Evolutionary conservation across 2,113 vertebrate species (phyloP).

Genomic region (Upupa epops): DNA sequence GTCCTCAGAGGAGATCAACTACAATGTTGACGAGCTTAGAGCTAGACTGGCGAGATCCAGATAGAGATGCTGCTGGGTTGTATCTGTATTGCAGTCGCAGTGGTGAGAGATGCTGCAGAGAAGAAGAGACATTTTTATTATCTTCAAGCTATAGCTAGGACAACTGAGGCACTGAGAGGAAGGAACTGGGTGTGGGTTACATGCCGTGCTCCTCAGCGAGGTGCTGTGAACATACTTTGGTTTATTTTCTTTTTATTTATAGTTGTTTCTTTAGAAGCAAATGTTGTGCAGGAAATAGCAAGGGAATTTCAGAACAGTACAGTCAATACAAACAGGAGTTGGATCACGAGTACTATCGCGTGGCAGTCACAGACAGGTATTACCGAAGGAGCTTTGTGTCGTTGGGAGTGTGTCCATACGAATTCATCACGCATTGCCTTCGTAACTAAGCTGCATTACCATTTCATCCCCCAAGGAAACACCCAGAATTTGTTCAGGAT

Average conservation of each 20-base stretch:
- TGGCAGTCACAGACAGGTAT: not conserved
- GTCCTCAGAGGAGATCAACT: not conserved
- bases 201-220: not conserved
- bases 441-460: not conserved
- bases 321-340: not conserved
- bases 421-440: not conserved
- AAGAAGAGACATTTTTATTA: not conserved
- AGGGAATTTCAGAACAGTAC: not conserved
- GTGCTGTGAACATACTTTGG: not conserved
- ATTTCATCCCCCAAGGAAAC: not conserved
- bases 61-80: not conserved
- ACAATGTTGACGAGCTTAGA: not conserved
- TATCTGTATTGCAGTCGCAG: accelerated
- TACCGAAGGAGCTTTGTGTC: not conserved
- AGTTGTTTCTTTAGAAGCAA: not conserved
- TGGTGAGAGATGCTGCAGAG: not conserved
- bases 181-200: not conserved
- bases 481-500: not conserved
- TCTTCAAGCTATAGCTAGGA: not conserved
- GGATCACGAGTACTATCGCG: not conserved
- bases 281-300: not conserved
- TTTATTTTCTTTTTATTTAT: not conserved
- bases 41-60: not conserved
- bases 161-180: not conserved
- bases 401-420: not conserved